A percentile compares a stretch with the other conserved stretches of the same genome.
phyloP scores from a whole-genome alignment of 35 echinoderm and acorn worm species.

The Stichopus chloronotus region DNA sequence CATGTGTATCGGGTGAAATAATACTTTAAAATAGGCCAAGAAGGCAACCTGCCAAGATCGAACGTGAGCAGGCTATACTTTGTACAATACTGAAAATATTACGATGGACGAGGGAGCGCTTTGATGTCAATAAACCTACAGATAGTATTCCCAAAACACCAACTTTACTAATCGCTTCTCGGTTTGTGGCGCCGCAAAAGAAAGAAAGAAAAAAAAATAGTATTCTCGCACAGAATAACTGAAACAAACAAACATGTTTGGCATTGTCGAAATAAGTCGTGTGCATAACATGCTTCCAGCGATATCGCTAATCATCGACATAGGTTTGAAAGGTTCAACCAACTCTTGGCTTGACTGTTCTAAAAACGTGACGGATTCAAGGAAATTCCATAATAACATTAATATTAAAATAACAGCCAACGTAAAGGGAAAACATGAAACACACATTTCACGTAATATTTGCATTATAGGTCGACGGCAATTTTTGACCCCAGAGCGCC shows the following conservation, averaged over 20 bases:
- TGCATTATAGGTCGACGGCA: background rate
- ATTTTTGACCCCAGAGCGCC: constrained; percentile 8
- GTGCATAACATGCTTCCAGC: background rate
- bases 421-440: too few relatives aligned
- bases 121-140: constrained; percentile 44
- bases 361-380: too few relatives aligned
- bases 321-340: background rate
- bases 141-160: constrained; percentile 45
- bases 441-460: background rate
- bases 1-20: too few relatives aligned
- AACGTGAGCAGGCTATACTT: background rate
- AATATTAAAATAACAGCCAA: background rate
- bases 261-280: background rate
- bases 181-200: constrained; percentile 33
- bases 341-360: too few relatives aligned
- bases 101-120: constrained; percentile 38
- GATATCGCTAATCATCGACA: background rate
- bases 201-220: background rate
- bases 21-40: background rate
- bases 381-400: background rate
- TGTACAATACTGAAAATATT: background rate
- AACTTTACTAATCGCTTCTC: constrained; percentile 52
- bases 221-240: too few relatives aligned
- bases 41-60: background rate
- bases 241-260: background rate